Evolutionary conservation across 2,888 invertebrate species (phyloP), one percentile per base, ranked within the genome.

Genomic region (Psylliodes chrysocephalus): DNA sequence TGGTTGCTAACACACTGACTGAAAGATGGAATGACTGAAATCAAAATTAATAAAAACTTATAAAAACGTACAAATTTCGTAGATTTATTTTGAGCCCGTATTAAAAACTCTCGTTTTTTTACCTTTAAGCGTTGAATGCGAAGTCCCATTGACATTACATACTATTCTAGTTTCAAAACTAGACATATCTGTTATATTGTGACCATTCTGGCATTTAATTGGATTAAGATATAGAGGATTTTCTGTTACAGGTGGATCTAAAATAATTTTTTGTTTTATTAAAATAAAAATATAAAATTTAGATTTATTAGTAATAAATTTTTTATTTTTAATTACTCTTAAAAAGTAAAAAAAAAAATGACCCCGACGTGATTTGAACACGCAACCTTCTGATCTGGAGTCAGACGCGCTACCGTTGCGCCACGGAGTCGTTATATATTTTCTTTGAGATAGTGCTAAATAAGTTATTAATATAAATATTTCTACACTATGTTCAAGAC

Each of bases 371-470:
- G 93, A 93, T 92, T 93, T 91, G 93, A 94, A 94, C 93, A 93
- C 93, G 93, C 93, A 94, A 92, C 93, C 93, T 94, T 94, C 93
- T 93, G 94, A 94, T 93, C 94, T 94, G 94, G 93, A 94, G 93
- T 94, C 93, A 93, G 93, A 93, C 93, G 93, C 94, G 93, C 93
- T 94, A 94, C 94, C 94, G 92, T 94, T 94, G 93, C 93, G 93
- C 93, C 93, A 93, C 93, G 92, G 91, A 91, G 91, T 91, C 92
- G 93, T 93, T n/a, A n/a, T n/a, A n/a, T n/a, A n/a, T n/a, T n/a
- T n/a, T n/a, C n/a, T n/a, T n/a, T n/a, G n/a, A n/a, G n/a, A n/a
- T n/a, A n/a, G n/a, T n/a, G n/a, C n/a, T n/a, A n/a, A n/a, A n/a
- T n/a, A n/a, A n/a, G n/a, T n/a, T n/a, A n/a, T n/a, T n/a, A n/a